Evolutionary conservation across 2,113 vertebrate species (phyloP).

Genomic region (Mystacornis crossleyi): DNA sequence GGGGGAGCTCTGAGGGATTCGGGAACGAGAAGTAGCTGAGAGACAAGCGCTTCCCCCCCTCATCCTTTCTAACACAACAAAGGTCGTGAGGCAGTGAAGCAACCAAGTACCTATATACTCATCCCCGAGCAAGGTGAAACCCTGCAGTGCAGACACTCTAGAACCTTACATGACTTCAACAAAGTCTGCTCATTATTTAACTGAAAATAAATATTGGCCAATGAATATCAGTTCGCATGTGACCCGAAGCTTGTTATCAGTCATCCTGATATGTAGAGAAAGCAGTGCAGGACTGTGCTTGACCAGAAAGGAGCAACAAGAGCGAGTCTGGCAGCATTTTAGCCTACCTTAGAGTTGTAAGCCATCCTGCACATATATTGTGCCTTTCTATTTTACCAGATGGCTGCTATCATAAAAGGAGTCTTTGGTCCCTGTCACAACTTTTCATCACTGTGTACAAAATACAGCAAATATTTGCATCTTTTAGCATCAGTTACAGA

Average conservation of each 20-base stretch:
- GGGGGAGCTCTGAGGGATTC: background rate
- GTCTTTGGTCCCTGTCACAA: conserved; percentile 39
- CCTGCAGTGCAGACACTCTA: background rate
- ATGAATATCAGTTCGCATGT: background rate
- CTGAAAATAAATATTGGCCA: background rate
- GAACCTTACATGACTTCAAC: background rate
- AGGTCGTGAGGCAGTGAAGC: background rate
- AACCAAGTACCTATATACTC: background rate
- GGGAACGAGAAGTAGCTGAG: background rate
- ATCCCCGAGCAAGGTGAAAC: background rate
- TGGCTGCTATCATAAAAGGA: conserved; percentile 31
- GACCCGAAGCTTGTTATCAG: background rate
- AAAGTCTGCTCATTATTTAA: background rate
- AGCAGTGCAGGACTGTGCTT: background rate
- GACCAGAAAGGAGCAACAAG: conserved; percentile 23
- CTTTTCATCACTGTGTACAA: conserved; percentile 45
- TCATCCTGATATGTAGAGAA: background rate
- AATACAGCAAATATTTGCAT: conserved; percentile 45
- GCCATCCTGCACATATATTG: conserved; percentile 17
- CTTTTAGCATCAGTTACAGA: conserved; percentile 43
- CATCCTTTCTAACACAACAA: background rate
- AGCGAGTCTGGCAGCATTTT: conserved; percentile 18
- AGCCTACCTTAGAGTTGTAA: conserved; percentile 32
- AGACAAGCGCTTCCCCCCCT: background rate
- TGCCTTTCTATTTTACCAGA: conserved; percentile 36